Conservation (phyloP, 2,113 vertebrate species). For the Lasiurus cinereus region DNA sequence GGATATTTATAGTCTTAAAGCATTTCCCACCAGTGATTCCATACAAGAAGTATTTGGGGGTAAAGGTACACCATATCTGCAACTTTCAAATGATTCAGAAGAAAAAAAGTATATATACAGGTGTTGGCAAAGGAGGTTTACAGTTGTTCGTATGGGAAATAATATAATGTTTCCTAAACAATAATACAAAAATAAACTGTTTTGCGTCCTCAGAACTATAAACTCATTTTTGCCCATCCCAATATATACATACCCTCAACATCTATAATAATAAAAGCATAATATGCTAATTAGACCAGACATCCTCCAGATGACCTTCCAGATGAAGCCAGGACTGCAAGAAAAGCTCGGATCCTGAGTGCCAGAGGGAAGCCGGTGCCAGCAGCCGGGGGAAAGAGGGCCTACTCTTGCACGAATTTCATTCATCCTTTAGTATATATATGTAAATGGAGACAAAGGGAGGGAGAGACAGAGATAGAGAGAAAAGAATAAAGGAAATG, state of each 20-base stretch:
- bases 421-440: too few relatives aligned
- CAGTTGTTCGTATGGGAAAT: neutral
- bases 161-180: neutral
- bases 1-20: conserved; percentile 13
- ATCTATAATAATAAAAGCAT: neutral
- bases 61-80: neutral
- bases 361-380: too few relatives aligned
- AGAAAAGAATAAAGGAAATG: neutral
- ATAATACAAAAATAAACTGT: neutral
- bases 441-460: too few relatives aligned
- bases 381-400: too few relatives aligned
- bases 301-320: too few relatives aligned
- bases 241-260: neutral
- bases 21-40: neutral
- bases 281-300: too few relatives aligned
- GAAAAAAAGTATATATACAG: neutral
- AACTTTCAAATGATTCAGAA: neutral
- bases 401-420: too few relatives aligned
- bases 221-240: neutral
- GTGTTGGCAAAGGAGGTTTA: neutral
- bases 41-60: neutral
- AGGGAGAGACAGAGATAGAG: neutral
- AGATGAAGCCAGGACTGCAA: too few relatives aligned
- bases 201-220: neutral
- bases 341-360: too few relatives aligned